Evolutionary conservation across 2,797 vertebrate genomes (phyloP).

Genomic region (Bovichtus variegatus): DNA sequence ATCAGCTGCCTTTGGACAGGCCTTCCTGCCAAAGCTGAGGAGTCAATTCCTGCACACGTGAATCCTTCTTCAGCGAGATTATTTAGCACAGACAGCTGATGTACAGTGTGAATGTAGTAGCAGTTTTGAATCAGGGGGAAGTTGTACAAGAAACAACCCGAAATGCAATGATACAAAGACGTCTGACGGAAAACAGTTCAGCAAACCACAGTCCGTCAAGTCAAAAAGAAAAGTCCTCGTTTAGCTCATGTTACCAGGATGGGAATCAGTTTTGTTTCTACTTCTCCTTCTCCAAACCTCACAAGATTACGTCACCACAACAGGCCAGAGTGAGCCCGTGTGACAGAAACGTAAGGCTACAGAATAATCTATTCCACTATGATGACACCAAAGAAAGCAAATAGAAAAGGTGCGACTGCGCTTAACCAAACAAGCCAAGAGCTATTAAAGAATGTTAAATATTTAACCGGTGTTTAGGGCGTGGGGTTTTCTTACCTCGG

Average conservation of each 20-base stretch:
- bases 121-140: too few species aligned
- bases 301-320: background rate
- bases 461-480: conserved; percentile 12
- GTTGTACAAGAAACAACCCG: background rate
- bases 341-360: background rate
- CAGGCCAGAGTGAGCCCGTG: background rate
- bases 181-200: background rate
- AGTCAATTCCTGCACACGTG: too few species aligned
- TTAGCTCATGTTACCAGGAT: background rate
- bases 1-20: too few species aligned
- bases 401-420: background rate
- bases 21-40: too few species aligned
- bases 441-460: background rate
- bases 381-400: conserved; percentile 14
- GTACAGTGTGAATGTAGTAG: too few species aligned
- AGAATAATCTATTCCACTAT: background rate
- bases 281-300: conserved; percentile 7
- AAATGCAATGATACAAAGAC: background rate
- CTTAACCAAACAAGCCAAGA: conserved; percentile 11
- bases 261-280: conserved; percentile 23
- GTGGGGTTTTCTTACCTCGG: conserved; percentile 86
- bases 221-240: background rate
- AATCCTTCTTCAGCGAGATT: too few species aligned
- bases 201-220: background rate
- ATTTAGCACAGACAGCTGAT: too few species aligned